Conservation (phyloP, 2,797 vertebrate genomes). For the Tauraco hartlaubi region DNA sequence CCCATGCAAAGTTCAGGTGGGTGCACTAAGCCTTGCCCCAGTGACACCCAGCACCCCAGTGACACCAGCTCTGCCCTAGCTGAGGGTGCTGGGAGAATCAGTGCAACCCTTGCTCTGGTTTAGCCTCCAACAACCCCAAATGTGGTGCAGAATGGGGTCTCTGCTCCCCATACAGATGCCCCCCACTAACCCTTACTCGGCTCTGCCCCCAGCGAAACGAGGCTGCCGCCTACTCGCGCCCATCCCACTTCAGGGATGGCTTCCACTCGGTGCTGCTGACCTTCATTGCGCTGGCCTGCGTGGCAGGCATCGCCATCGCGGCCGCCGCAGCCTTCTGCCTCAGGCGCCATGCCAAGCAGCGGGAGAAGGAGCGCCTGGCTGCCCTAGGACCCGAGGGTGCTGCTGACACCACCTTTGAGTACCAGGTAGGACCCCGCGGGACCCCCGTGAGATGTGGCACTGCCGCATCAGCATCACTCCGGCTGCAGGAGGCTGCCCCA, state of each 20-base stretch:
- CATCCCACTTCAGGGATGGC: slow-evolving; percentile 81
- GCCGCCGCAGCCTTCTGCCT: slow-evolving; percentile 86
- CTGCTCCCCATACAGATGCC: neutral
- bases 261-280: slow-evolving; percentile 91
- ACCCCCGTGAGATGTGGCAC: rapidly evolving
- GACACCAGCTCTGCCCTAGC: neutral
- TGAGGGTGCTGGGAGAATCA: neutral
- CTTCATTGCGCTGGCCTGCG: slow-evolving; percentile 90
- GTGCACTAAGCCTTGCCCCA: neutral
- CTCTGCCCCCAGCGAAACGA: slow-evolving; percentile 85
- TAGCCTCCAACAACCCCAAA: neutral
- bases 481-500: rapidly evolving
- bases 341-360: slow-evolving; percentile 88
- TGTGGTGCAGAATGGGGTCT: neutral
- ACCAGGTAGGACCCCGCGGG: slow-evolving; percentile 84
- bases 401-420: slow-evolving; percentile 93
- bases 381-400: slow-evolving; percentile 93
- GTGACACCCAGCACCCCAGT: neutral
- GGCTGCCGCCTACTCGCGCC: slow-evolving; percentile 79
- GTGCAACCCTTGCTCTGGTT: neutral
- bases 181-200: neutral
- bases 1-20: rapidly evolving
- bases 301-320: slow-evolving; percentile 89
- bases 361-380: slow-evolving; percentile 89
- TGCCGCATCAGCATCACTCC: rapidly evolving